Conservation (phyloP, 2,113 vertebrate species). For the Muscicapa adusta region DNA sequence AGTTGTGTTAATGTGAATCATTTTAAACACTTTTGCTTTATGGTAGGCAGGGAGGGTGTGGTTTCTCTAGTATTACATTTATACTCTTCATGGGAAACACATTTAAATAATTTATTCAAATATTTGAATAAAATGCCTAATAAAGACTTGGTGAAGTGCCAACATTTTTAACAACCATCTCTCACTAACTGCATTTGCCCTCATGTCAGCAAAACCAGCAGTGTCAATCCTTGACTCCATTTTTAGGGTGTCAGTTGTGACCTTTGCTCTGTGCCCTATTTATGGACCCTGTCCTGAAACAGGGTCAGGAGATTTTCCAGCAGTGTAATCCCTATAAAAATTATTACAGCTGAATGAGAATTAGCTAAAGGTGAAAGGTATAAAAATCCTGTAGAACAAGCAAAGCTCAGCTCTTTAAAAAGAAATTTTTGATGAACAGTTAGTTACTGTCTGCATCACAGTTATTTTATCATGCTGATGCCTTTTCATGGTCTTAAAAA, state of each 20-base stretch:
- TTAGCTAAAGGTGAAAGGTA: background rate
- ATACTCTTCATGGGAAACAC: background rate
- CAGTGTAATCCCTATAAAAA: background rate
- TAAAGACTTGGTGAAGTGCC: background rate
- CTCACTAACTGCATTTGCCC: background rate
- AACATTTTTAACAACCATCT: background rate
- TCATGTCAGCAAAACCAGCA: background rate
- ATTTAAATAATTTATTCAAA: background rate
- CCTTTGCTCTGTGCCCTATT: background rate
- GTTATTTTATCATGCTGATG: background rate
- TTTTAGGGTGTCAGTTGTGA: background rate
- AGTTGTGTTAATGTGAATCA: background rate
- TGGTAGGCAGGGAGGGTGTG: background rate
- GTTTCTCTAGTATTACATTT: background rate
- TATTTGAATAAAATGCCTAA: background rate
- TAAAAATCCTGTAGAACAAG: background rate
- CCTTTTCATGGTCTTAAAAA: background rate
- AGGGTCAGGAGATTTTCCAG: background rate
- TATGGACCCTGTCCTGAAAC: background rate
- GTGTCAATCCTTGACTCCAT: accelerated
- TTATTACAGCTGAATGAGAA: background rate
- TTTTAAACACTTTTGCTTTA: background rate
- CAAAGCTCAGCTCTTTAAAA: background rate
- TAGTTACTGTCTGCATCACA: background rate
- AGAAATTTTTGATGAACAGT: background rate